Evolutionary conservation across 2,113 vertebrate genomes (phyloP).

Genomic region (Amphiprion percula): DNA sequence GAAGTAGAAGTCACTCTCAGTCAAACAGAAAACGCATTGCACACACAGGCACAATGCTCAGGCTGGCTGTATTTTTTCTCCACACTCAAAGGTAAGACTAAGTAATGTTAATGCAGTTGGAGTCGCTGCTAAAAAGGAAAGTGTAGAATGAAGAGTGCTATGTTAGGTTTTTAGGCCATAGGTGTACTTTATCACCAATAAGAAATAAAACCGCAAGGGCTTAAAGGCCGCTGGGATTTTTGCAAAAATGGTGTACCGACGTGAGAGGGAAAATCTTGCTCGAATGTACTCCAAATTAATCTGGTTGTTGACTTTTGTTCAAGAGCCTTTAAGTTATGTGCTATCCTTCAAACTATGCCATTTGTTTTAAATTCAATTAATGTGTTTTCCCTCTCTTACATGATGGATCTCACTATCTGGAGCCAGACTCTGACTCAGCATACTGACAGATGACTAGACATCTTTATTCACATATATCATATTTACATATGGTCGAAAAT

Average conservation of each 20-base stretch:
- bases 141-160: not conserved
- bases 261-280: conserved; percentile 8
- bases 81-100: conserved; percentile 40
- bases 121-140: conserved; percentile 44
- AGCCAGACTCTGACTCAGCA: conserved; percentile 70
- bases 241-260: conserved; percentile 17
- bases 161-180: conserved; percentile 34
- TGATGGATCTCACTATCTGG: conserved; percentile 61
- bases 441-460: conserved; percentile 50
- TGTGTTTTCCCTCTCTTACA: conserved; percentile 47
- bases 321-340: conserved; percentile 17
- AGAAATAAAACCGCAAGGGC: conserved; percentile 1
- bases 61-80: conserved; percentile 39
- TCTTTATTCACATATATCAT: conserved; percentile 61
- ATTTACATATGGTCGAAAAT: conserved; percentile 59
- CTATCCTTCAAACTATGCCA: conserved; percentile 31
- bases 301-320: conserved; percentile 16
- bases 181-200: conserved; percentile 9
- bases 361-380: conserved; percentile 69
- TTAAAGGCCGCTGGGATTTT: conserved; percentile 28
- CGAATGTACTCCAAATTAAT: conserved; percentile 32
- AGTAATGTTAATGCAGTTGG: conserved; percentile 53
- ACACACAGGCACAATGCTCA: conserved; percentile 54
- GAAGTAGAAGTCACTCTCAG: conserved; percentile 70
- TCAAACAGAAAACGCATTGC: conserved; percentile 60